Evolutionary conservation across 2,797 vertebrate species (phyloP), one percentile per base, ranked within the genome.

Genomic region (Champsocephalus gunnari): DNA sequence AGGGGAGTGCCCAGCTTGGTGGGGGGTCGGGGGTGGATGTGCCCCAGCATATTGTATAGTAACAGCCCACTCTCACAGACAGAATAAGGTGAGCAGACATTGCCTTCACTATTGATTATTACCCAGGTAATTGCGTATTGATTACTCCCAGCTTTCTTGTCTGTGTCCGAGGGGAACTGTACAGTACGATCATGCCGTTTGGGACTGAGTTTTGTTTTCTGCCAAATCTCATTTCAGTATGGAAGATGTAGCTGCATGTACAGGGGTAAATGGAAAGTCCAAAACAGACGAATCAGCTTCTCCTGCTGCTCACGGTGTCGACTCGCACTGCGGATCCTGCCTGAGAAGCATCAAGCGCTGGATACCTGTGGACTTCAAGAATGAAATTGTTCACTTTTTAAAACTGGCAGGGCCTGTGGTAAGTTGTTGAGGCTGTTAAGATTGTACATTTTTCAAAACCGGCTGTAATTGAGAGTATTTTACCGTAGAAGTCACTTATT

Each of bases 381-480:
- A 82, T 71, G 93, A 95, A 87, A 66, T 60, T 1, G 28, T 85
- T 60, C 82, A 90, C 62, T 21, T 92, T 77, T 55, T 92, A n/a
- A 94, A 90, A 88, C 82, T 94, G 72, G 82, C 88, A 0, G 93
- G 88, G 82, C 93, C 93, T 1, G 77, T 93, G 92, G 93, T 95
- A 82, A 92, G 14, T n/a, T 43, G 17, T 19, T 11, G 10, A 54
- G 55, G 55, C 53, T 66, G 19, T 49, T 49, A 50, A 41, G 48
- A 51, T 3, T 60, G 54, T 17, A 19, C 28, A 17, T 73, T 66
- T 54, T 38, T 16, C 47, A 21, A 47, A 54, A 65, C 7, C 17
- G 44, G 32, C 54, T 19, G 34, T 55, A n/a, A 48, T n/a, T 49
- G 12, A 28, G 10, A 61, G 12, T 17, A 65, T 19, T 53, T 72